These are phyloP conservation scores for Ctena decussata DNA, from an alignment of 2,888 invertebrate species.

Conservation along the genomic window DNA sequence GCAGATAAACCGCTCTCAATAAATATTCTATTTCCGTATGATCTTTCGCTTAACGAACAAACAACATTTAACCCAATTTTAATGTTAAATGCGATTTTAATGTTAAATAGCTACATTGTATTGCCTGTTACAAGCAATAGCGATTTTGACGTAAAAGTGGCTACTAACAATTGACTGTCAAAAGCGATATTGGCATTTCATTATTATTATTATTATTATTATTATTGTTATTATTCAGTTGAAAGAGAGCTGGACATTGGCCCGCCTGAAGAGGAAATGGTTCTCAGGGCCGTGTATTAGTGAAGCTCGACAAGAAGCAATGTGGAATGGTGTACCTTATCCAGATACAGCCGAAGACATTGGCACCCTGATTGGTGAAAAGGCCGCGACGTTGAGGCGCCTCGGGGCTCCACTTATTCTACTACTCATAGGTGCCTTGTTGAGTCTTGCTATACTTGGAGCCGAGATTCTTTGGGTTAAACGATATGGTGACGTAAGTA, in stretches of 20 bases:
- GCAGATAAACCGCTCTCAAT: too few species aligned
- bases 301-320: neutral
- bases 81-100: too few species aligned
- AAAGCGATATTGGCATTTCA: too few species aligned
- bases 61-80: too few species aligned
- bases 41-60: too few species aligned
- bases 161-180: too few species aligned
- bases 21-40: too few species aligned
- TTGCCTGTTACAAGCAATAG: too few species aligned
- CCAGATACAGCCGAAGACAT: neutral
- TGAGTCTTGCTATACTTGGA: neutral
- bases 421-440: neutral
- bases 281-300: neutral
- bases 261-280: neutral
- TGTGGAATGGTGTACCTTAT: neutral
- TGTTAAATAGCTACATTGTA: too few species aligned
- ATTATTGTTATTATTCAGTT: too few species aligned
- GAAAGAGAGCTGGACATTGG: neutral
- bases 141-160: too few species aligned
- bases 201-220: too few species aligned
- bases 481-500: neutral
- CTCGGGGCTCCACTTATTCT: neutral
- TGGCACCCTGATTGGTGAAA: neutral
- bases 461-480: neutral
- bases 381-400: neutral